Base-by-base conservation (phyloP, 2,113 vertebrate species). In the Rhynchomys soricoides region DNA sequence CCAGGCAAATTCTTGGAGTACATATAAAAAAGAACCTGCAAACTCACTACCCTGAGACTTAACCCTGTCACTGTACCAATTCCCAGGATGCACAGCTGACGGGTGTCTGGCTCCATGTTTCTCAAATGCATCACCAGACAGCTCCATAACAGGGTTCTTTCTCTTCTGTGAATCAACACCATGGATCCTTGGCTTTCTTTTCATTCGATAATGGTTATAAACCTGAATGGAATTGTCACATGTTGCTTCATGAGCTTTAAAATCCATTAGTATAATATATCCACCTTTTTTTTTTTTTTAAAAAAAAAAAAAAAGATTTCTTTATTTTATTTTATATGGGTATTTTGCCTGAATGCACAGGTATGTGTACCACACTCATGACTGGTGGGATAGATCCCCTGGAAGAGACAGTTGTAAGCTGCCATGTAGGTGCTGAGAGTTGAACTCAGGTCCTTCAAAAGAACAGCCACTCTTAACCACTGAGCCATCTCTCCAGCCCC, bases 211-310 rank as follows among this genome's bases (percentile, higher is more conserved):
- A 82, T 81, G 64, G 8, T 34, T n/a, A 88, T 90, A 91, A 57
- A 17, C n/a, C 59, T 77, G 31, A 37, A 91, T 48, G 64, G 45
- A 92, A 91, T 3, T 90, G 75, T 92, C 86, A 45, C 79, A 90
- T 73, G 71, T 85, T 90, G 91, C n/a, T 88, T 95, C 81, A 93
- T 50, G 71, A 11, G 78, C 57, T 97, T 34, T 75, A 85, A 55
- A 45, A 13, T 64, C 26, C 40, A 3, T 85, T 45, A 50, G 19
- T 40, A 37, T 89, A 94, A 59, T 55, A 83, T 83, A 62, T 78
- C 70, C 62, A 92, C 83, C 29, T 83, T 71, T 71, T 71, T 22
- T 24, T 26, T 29, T 29, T 55, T 55, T 55, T n/a, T n/a, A n/a
- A n/a, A n/a, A n/a, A n/a, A n/a, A n/a, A n/a, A 37, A 68, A 37